A percentile compares a stretch with the other conserved stretches of the same genome.
Evolutionary conservation across 2,797 vertebrate species (phyloP).

Genomic region (Anguilla megastoma): DNA sequence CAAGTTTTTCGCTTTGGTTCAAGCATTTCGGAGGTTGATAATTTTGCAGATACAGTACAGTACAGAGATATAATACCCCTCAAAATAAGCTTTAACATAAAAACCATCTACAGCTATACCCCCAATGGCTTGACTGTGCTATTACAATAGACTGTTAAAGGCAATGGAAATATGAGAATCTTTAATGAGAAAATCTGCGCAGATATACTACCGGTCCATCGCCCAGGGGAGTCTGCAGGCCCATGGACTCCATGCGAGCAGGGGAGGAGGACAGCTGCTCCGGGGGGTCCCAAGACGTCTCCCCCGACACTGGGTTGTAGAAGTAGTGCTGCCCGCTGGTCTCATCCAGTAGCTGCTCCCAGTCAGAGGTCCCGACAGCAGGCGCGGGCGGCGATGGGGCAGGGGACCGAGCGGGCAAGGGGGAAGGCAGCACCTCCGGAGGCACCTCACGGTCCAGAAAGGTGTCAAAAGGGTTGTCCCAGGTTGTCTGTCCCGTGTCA

Average conservation of each 20-base stretch:
- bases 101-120: too few relatives aligned
- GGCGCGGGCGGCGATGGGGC: conserved; percentile 59
- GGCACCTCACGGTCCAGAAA: conserved; percentile 50
- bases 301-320: conserved; percentile 85
- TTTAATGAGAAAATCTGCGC: too few relatives aligned
- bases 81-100: too few relatives aligned
- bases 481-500: conserved; percentile 82
- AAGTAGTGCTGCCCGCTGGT: conserved; percentile 82
- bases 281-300: conserved; percentile 89
- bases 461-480: conserved; percentile 81
- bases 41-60: too few relatives aligned
- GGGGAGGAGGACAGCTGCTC: conserved; percentile 54
- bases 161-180: too few relatives aligned
- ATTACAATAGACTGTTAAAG: too few relatives aligned
- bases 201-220: conserved; percentile 76
- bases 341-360: conserved; percentile 86
- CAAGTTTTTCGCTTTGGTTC: too few relatives aligned
- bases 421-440: conserved; percentile 37
- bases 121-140: too few relatives aligned
- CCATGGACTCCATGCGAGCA: conserved; percentile 65
- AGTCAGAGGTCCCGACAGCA: conserved; percentile 66
- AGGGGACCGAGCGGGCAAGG: conserved; percentile 53
- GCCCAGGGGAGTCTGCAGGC: conserved; percentile 59
- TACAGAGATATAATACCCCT: too few relatives aligned
- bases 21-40: too few relatives aligned